Percentiles rank a stretch among this genome's conserved stretches.
Conservation (phyloP, 64 coral and sea anemone species). For the Trachythela sp. region DNA sequence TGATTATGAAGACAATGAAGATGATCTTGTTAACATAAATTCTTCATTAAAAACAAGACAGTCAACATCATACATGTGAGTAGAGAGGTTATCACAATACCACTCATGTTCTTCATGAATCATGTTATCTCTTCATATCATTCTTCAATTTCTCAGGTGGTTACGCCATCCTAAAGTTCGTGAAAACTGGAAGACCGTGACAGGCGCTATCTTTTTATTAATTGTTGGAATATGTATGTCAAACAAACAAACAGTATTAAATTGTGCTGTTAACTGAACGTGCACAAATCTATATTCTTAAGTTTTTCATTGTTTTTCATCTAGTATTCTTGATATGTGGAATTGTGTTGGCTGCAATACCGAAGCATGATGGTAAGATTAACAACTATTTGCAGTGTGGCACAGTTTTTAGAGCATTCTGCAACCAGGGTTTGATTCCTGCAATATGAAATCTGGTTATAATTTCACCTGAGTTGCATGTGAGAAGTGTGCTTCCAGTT, state of each 20-base stretch:
- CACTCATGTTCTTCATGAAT: background rate
- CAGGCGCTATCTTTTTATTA: slow-evolving; percentile 82
- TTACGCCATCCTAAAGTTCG: slow-evolving; percentile 76
- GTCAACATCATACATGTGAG: background rate
- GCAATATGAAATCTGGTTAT: no score
- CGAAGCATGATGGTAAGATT: slow-evolving; percentile 54
- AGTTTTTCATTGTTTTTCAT: background rate
- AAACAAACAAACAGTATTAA: background rate
- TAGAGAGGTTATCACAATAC: background rate
- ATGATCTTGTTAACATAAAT: background rate
- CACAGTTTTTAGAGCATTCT: no score
- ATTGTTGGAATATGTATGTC: slow-evolving; percentile 67
- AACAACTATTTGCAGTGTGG: no score
- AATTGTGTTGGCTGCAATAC: slow-evolving; percentile 57
- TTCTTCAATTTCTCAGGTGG: slow-evolving; percentile 47
- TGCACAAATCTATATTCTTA: background rate
- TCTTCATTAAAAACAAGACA: slow-evolving; percentile 1
- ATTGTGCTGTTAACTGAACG: background rate
- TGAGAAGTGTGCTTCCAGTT: no score
- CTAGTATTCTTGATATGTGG: slow-evolving; percentile 80
- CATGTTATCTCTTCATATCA: background rate
- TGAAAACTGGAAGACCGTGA: slow-evolving; percentile 95
- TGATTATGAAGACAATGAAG: background rate
- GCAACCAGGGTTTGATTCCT: no score
- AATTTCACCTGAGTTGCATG: no score